Base-by-base conservation (phyloP, 1,140 invertebrate species). In the Pentalonia nigronervosa region DNA sequence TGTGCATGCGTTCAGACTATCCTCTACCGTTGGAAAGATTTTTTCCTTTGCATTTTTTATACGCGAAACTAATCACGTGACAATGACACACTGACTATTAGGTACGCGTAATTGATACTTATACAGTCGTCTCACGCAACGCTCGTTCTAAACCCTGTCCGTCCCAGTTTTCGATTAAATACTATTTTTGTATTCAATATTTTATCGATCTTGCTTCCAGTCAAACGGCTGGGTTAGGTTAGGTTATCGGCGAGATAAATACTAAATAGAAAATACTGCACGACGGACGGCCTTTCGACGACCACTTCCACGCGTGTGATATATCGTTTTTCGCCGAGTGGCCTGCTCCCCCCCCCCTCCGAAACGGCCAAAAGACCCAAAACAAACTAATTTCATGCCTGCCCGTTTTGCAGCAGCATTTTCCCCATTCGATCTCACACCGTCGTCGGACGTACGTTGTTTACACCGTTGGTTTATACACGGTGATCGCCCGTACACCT, bases 61-160 rank as follows among this genome's bases (percentile, higher is more conserved):
- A 50, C 30, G 48, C 48, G 87, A n/a, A 53, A 89, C 87, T 53
- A 89, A 53, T 89, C 47, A 50, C n/a, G 30, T 23, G 87, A 89
- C 87, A 89, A 53, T 89, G 87, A 89, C 48, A 89, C 20, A 89
- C 48, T 53, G 47, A 86, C 84, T 36, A 36, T 36, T 1, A 8
- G 83, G 83, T 84, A 84, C 9, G 9, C 83, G 41, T 41, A 84
- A 84, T 45, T 11, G 14, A 14, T 11, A 11, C 3, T 50, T 48
- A 84, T 45, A 36, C 21, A 17, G 36, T 76, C 30, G 30, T n/a
- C 30, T 76, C 60, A 11, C 60, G 60, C 60, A 76, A 76, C 60
- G n/a, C 60, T n/a, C 30, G 30, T 67, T n/a, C 30, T 67, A n/a
- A 67, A 67, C 30, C 60, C 17, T 17, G 17, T 30, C n/a, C n/a